Conservation (phyloP, 2,113 vertebrate genomes). For the Ceratotherium simum region DNA sequence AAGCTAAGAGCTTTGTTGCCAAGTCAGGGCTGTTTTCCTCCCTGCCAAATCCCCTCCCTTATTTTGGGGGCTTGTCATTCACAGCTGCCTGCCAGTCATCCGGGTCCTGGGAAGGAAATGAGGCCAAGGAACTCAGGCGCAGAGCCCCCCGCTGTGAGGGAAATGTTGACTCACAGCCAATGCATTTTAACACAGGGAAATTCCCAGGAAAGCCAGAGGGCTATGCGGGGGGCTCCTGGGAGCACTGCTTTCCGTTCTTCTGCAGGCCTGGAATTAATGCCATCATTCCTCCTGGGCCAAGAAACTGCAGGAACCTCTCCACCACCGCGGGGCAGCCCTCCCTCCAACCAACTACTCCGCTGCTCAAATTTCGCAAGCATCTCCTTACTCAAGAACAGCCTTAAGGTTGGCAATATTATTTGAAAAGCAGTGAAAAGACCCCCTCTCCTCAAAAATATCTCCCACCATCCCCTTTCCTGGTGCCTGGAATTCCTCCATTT, state of each 20-base stretch:
- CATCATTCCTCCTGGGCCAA: slow-evolving; percentile 39
- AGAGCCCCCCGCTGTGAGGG: slow-evolving; percentile 76
- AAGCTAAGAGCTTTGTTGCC: slow-evolving; percentile 56
- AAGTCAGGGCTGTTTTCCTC: neutral
- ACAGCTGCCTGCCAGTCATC: slow-evolving; percentile 77
- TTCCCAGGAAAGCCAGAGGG: slow-evolving; percentile 67
- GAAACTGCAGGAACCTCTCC: neutral
- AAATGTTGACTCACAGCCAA: slow-evolving; percentile 82
- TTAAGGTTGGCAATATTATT: neutral
- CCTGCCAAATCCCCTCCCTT: neutral
- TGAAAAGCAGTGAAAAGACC: neutral
- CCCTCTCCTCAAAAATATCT: neutral
- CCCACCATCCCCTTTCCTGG: neutral
- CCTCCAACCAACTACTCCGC: accelerated
- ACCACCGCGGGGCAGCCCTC: neutral
- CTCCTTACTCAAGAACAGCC: neutral
- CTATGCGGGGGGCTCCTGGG: neutral
- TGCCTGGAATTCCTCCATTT: neutral
- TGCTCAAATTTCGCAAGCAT: neutral
- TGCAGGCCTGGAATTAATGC: slow-evolving; percentile 69
- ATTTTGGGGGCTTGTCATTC: slow-evolving; percentile 71
- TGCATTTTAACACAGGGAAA: slow-evolving; percentile 80
- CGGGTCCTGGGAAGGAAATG: slow-evolving; percentile 76
- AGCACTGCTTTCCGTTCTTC: neutral
- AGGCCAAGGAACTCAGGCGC: slow-evolving; percentile 75